Base-by-base conservation (phyloP, 2,888 invertebrate species). In the Callosobruchus maculatus region DNA sequence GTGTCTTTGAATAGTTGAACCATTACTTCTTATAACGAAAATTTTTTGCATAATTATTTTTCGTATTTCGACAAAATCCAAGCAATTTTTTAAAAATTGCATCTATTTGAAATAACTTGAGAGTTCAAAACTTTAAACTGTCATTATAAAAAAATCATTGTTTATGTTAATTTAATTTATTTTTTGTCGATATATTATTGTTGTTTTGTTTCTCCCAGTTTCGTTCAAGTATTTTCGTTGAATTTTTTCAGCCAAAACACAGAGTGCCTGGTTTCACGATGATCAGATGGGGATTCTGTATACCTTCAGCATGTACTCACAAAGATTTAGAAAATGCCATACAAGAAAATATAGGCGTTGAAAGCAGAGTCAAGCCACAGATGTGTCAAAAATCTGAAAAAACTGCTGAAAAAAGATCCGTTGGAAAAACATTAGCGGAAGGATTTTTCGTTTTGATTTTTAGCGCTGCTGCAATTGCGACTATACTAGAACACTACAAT, bases 191-290 rank as follows among this genome's bases (percentile, higher is more conserved):
- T n/a, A n/a, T n/a, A n/a, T n/a, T n/a, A n/a, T n/a, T n/a, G n/a
- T n/a, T n/a, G n/a, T n/a, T n/a, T n/a, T n/a, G n/a, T n/a, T n/a
- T n/a, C n/a, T n/a, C 7, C 26, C 3, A 26, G 26, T 2, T 4
- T 26, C 7, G 7, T 26, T 26, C 26, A 26, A 4, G 7, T 7
- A 26, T 26, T 26, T 26, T 26, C 26, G n/a, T n/a, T n/a, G n/a
- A n/a, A n/a, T n/a, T n/a, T n/a, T n/a, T n/a, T n/a, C 81, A 93
- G 93, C 92, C 93, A 69, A 93, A 93, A 5, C 93, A 93, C 84
- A 88, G 93, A 76, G 91, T 93, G 9, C 93, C 93, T 0, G 88
- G 92, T 76, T 93, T 90, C 81, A 91, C 91, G 3, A 89, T 90
- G 20, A 88, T 93, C 71, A 91, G 92, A 79, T 93, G 93, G 93